phyloP scores from a whole-genome alignment of 2,888 invertebrate species.

The Xestoiulus laeticollis region DNA sequence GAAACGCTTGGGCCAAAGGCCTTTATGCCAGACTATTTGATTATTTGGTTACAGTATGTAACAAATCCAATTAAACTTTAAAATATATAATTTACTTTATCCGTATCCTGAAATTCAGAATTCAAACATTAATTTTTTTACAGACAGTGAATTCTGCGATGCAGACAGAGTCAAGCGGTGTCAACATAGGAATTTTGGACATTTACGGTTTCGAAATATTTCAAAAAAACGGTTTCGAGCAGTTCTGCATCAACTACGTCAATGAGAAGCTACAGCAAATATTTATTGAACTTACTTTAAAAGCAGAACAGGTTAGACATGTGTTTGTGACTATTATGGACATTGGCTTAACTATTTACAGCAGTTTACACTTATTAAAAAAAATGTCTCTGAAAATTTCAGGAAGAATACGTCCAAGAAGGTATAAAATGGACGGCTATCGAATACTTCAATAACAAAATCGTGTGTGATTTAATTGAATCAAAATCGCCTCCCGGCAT shows the following conservation, averaged over 20 bases:
- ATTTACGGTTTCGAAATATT: slow-evolving; percentile 79
- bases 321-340: not conserved
- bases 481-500: slow-evolving; percentile 72
- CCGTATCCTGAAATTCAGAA: no score
- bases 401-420: slow-evolving; percentile 75
- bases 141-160: slow-evolving; percentile 74
- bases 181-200: slow-evolving; percentile 73
- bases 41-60: slow-evolving; percentile 68
- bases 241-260: slow-evolving; percentile 77
- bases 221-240: slow-evolving; percentile 75
- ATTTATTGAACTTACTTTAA: slow-evolving; percentile 75
- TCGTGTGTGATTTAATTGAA: slow-evolving; percentile 76
- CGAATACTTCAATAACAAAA: slow-evolving; percentile 76
- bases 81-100: no score
- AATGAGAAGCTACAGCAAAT: slow-evolving; percentile 78
- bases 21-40: slow-evolving; percentile 74
- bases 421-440: slow-evolving; percentile 75
- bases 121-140: not conserved
- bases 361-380: not conserved
- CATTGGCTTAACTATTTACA: not conserved
- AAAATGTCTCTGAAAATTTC: slow-evolving; percentile 52
- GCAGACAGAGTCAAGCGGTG: slow-evolving; percentile 66
- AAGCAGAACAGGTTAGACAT: slow-evolving; percentile 72
- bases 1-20: slow-evolving; percentile 74
- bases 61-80: slow-evolving; percentile 53